phyloP scores from a whole-genome alignment of 2,113 vertebrate genomes.

The Apaloderma vittatum region DNA sequence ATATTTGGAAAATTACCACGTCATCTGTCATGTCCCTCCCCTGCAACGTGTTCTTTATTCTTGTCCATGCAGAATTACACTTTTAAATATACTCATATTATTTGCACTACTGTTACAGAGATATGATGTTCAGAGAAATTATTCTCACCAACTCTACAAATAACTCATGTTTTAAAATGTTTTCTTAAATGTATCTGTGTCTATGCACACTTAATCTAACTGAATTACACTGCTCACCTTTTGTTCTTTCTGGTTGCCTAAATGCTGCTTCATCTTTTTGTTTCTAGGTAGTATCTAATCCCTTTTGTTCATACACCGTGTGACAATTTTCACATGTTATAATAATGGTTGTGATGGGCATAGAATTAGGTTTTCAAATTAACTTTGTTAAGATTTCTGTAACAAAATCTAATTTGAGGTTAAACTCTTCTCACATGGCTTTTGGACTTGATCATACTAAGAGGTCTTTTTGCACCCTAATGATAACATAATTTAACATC shows the following conservation, averaged over 20 bases:
- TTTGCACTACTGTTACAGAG: neutral
- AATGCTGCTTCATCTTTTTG: neutral
- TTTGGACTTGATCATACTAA: too few species aligned
- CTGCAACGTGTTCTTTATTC: neutral
- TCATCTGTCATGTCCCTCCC: too few species aligned
- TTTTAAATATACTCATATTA: neutral
- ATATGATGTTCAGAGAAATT: neutral
- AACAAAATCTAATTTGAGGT: neutral
- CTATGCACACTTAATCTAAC: neutral
- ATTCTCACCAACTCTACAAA: neutral
- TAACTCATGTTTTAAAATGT: neutral
- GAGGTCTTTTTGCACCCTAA: too few species aligned
- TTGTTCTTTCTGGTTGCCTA: neutral
- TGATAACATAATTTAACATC: neutral
- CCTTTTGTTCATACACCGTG: neutral
- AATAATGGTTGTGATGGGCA: neutral
- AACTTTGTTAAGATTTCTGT: neutral
- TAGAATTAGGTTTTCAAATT: neutral
- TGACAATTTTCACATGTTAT: rapidly evolving
- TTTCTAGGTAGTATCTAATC: neutral
- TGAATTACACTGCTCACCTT: neutral
- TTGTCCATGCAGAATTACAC: neutral
- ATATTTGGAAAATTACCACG: neutral
- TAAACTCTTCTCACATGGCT: neutral
- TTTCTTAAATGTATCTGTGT: neutral